phyloP scores from a whole-genome alignment of 2,888 invertebrate genomes.

The Lypha dubia region DNA sequence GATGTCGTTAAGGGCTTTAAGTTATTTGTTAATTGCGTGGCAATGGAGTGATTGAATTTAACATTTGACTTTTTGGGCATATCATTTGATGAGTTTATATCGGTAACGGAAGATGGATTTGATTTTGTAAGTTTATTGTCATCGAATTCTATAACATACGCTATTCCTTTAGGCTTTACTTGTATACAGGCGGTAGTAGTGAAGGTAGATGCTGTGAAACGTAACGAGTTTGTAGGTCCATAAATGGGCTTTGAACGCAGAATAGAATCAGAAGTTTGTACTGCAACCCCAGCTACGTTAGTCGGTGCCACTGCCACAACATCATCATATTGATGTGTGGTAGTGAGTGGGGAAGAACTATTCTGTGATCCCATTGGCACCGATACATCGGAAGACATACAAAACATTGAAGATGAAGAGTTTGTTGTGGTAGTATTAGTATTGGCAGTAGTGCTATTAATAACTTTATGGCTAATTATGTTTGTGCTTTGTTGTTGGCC shows the following conservation, averaged over 20 bases:
- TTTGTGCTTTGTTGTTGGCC: slow-evolving; percentile 33
- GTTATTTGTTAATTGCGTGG: slow-evolving; percentile 23
- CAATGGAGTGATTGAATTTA: neutral
- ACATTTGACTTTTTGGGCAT: neutral
- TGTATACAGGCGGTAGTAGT: slow-evolving; percentile 74
- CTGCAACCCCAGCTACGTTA: slow-evolving; percentile 70
- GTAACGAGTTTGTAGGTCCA: slow-evolving; percentile 62
- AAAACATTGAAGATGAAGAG: slow-evolving; percentile 78
- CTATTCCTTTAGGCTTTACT: slow-evolving; percentile 79
- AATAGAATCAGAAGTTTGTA: slow-evolving; percentile 78
- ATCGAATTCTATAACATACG: slow-evolving; percentile 81
- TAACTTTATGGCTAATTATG: neutral
- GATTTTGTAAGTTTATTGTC: slow-evolving; percentile 31
- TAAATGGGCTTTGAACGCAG: slow-evolving; percentile 75
- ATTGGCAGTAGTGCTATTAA: slow-evolving; percentile 12
- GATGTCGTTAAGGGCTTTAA: neutral
- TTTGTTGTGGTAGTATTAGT: slow-evolving; percentile 37
- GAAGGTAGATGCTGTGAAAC: neutral
- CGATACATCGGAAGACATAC: slow-evolving; percentile 82
- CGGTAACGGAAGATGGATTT: neutral
- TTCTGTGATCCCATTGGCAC: slow-evolving; percentile 79
- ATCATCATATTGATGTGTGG: slow-evolving; percentile 83
- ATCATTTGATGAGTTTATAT: slow-evolving; percentile 9
- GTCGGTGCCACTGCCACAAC: slow-evolving; percentile 73
- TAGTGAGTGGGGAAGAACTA: slow-evolving; percentile 78